These are phyloP conservation scores for Schizothorax lantsangensis DNA, from an alignment of 2,797 vertebrate genomes.

Conservation along the genomic window DNA sequence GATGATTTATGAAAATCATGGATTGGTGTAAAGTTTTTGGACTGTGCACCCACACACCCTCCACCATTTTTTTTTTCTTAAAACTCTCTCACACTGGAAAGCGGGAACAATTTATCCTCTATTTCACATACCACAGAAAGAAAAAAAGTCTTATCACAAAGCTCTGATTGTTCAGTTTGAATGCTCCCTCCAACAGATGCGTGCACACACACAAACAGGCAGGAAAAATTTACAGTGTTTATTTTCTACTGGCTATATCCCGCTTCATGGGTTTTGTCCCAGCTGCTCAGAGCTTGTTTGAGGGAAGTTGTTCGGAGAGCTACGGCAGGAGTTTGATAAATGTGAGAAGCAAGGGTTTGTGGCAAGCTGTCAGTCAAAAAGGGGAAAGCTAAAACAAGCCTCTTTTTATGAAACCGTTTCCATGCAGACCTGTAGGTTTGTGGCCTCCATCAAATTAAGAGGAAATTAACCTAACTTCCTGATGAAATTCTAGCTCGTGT, in stretches of 20 bases:
- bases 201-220: constrained; percentile 39
- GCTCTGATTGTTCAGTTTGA: constrained; percentile 54
- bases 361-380: constrained; percentile 65
- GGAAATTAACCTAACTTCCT: constrained; percentile 79
- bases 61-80: neutral
- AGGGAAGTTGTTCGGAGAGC: constrained; percentile 37
- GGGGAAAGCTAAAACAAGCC: constrained; percentile 70
- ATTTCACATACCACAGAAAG: constrained; percentile 11
- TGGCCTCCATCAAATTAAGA: constrained; percentile 33
- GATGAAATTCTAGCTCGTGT: constrained; percentile 80
- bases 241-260: constrained; percentile 53
- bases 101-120: constrained; percentile 34
- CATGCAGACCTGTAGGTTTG: constrained; percentile 22
- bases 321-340: constrained; percentile 64
- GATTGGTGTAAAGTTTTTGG: neutral
- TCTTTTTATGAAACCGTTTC: constrained; percentile 67
- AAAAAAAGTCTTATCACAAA: constrained; percentile 61
- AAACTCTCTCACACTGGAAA: constrained; percentile 21
- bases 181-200: constrained; percentile 12
- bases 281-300: constrained; percentile 58
- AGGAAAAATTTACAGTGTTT: constrained; percentile 56
- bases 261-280: constrained; percentile 50
- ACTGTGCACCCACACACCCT: constrained; percentile 23
- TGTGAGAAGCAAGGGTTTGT: constrained; percentile 67
- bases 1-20: constrained; percentile 43